A percentile compares a stretch with the other conserved stretches of the same genome.
Conservation (phyloP, 2,888 invertebrate genomes). For the Cephus nigrinus region DNA sequence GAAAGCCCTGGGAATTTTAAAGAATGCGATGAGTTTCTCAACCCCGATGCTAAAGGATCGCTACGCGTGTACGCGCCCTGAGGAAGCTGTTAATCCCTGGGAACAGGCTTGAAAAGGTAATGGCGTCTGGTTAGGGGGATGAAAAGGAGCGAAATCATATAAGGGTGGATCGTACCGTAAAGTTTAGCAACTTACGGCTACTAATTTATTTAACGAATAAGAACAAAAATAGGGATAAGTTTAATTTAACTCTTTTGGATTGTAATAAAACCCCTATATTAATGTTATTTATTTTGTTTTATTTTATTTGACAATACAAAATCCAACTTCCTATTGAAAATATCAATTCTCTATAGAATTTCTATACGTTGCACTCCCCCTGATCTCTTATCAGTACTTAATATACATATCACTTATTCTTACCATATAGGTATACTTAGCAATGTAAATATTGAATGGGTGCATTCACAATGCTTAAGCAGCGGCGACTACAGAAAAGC, state of each 20-base stretch:
- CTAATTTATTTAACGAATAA: neutral
- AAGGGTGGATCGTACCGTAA: neutral
- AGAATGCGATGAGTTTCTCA: neutral
- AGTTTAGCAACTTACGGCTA: neutral
- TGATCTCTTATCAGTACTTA: neutral
- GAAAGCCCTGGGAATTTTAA: neutral
- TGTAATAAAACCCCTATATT: neutral
- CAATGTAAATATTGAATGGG: neutral
- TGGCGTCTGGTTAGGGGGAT: neutral
- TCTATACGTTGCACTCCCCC: neutral
- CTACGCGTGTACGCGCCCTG: neutral
- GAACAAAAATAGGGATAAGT: neutral
- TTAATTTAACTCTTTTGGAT: neutral
- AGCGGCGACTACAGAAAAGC: neutral
- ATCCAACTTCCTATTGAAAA: neutral
- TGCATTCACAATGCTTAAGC: neutral
- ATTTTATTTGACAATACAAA: neutral
- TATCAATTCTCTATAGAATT: neutral
- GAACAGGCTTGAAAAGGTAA: neutral
- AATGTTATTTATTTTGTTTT: neutral
- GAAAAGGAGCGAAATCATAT: neutral
- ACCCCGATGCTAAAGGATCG: neutral
- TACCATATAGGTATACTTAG: neutral
- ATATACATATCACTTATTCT: neutral
- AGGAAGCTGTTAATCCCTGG: neutral